A percentile compares a stretch with the other conserved stretches of the same genome.
Evolutionary conservation across 2,113 vertebrate genomes (phyloP).

Genomic region (Zootoca vivipara): DNA sequence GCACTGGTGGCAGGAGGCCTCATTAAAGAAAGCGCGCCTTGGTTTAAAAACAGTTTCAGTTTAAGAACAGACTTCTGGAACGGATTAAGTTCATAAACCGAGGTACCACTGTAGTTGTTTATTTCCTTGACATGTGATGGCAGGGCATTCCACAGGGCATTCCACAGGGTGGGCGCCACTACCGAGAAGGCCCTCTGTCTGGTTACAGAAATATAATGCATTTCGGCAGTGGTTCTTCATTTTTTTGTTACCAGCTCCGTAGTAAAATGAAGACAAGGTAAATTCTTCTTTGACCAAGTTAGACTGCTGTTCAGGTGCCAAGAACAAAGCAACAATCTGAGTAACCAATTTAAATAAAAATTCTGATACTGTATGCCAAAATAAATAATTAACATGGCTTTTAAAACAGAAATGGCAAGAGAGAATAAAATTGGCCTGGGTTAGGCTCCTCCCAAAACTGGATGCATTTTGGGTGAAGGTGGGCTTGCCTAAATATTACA

Average conservation of each 20-base stretch:
- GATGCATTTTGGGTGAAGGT: neutral
- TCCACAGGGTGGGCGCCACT: too few species aligned
- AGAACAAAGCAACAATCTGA: neutral
- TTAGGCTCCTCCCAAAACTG: neutral
- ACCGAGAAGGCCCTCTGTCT: too few species aligned
- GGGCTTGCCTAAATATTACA: too few species aligned
- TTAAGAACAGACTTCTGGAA: too few species aligned
- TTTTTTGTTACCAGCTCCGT: neutral
- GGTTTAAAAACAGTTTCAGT: too few species aligned
- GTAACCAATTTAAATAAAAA: neutral
- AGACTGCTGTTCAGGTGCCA: neutral
- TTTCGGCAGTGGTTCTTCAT: neutral
- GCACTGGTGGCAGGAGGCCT: too few species aligned
- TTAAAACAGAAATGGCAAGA: neutral
- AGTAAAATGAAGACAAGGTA: neutral
- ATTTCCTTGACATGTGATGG: too few species aligned
- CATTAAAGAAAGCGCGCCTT: too few species aligned
- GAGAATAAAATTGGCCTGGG: neutral
- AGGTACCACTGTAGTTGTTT: too few species aligned
- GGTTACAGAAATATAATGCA: too few species aligned
- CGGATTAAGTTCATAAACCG: too few species aligned
- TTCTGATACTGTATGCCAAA: neutral
- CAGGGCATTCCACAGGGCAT: too few species aligned
- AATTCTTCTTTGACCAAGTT: neutral
- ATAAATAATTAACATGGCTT: neutral